Percentiles rank a stretch among this genome's conserved stretches.
These are phyloP conservation scores for Drosophila birchii DNA, from an alignment of 2,888 invertebrate genomes.

Conservation along the genomic window DNA sequence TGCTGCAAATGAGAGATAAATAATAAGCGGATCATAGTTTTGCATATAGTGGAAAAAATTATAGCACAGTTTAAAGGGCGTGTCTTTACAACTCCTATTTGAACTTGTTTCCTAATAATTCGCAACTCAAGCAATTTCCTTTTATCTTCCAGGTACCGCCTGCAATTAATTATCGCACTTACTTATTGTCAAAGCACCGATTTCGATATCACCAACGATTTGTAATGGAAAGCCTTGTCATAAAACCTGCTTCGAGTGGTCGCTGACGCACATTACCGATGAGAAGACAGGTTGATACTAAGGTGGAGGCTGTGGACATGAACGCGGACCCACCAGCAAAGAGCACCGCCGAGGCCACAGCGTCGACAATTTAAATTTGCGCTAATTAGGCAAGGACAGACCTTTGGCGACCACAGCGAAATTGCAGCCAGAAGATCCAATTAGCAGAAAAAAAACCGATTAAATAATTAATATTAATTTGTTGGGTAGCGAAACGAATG, in stretches of 20 bases:
- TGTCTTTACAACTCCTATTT: not conserved
- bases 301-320: constrained; percentile 25
- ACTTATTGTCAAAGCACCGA: not conserved
- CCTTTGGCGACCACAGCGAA: constrained; percentile 47
- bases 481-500: constrained; percentile 29
- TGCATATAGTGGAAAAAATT: not conserved
- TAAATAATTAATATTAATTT: constrained; percentile 70
- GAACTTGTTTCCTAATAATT: not conserved
- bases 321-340: constrained; percentile 10
- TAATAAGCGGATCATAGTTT: not conserved
- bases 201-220: not conserved
- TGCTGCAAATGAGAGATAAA: constrained; percentile 8
- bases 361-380: constrained; percentile 39
- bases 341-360: constrained; percentile 33
- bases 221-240: constrained; percentile 1
- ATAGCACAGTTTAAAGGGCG: not conserved
- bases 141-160: not conserved
- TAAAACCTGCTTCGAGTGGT: constrained; percentile 7
- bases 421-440: constrained; percentile 54
- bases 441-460: constrained; percentile 58
- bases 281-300: constrained; percentile 18
- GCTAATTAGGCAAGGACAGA: constrained; percentile 70
- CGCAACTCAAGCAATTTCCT: not conserved
- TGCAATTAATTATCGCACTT: not conserved
- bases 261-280: constrained; percentile 19